Conservation (phyloP, 2,113 vertebrate species). For the Prochilodus magdalenae region DNA sequence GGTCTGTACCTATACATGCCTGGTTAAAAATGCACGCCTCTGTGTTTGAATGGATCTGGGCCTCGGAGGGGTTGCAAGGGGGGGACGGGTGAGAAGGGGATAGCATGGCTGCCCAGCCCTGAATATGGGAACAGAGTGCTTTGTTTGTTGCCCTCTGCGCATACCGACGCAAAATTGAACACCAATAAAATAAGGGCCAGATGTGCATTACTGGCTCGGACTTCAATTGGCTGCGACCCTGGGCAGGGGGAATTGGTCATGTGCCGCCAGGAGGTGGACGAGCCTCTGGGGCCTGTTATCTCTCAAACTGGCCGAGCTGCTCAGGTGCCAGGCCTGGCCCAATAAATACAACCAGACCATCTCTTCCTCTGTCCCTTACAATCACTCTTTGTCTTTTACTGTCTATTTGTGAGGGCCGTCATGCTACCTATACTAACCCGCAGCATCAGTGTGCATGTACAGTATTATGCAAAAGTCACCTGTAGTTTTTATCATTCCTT, state of each 20-base stretch:
- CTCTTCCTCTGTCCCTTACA: conserved; percentile 37
- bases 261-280: conserved; percentile 64
- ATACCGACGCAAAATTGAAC: conserved; percentile 76
- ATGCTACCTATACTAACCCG: conserved; percentile 61
- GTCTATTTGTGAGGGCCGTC: conserved; percentile 49
- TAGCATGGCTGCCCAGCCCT: conserved; percentile 35
- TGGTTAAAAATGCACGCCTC: conserved; percentile 60
- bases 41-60: conserved; percentile 65
- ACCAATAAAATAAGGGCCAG: conserved; percentile 79
- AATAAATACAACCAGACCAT: conserved; percentile 76
- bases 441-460: conserved; percentile 43
- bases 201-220: conserved; percentile 76
- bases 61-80: conserved; percentile 30
- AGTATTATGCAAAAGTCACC: conserved; percentile 21
- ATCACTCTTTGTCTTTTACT: conserved; percentile 29
- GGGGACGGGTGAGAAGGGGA: too few species aligned
- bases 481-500: conserved; percentile 7
- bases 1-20: conserved; percentile 73
- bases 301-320: conserved; percentile 63
- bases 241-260: conserved; percentile 63
- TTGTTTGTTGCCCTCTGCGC: conserved; percentile 76
- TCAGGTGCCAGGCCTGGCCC: conserved; percentile 64
- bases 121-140: conserved; percentile 72
- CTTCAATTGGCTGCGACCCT: conserved; percentile 67
- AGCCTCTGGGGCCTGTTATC: conserved; percentile 67